Conservation (phyloP, 2,113 vertebrate genomes). For the Aptenodytes forsteri region DNA sequence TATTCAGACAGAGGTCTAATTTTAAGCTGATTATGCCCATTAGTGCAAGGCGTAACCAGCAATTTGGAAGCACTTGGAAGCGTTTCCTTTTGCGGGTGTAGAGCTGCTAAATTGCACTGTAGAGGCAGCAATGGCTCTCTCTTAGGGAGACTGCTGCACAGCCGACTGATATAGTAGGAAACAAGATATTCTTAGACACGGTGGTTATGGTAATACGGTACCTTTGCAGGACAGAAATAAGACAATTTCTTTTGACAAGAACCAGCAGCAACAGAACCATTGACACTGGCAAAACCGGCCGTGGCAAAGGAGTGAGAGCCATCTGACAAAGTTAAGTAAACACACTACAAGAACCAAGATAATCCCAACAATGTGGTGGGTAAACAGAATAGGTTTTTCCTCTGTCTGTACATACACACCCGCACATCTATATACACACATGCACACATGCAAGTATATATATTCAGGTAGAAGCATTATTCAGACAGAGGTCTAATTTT, state of each 20-base stretch:
- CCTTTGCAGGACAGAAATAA: neutral
- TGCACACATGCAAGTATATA: neutral
- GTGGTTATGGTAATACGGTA: neutral
- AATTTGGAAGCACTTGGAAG: neutral
- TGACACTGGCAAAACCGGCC: fast-evolving
- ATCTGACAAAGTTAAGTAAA: neutral
- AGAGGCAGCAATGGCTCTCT: neutral
- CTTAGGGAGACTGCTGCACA: neutral
- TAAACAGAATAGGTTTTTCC: neutral
- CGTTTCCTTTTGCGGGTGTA: neutral
- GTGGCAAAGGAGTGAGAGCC: neutral
- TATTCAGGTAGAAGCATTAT: neutral
- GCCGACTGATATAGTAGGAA: neutral
- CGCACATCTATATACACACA: neutral
- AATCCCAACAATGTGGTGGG: neutral
- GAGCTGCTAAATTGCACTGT: neutral
- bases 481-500: neutral
- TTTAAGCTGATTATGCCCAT: neutral
- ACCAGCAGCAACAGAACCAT: neutral
- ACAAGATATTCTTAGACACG: neutral
- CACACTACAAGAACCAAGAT: neutral
- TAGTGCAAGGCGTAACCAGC: neutral
- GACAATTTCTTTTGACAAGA: neutral
- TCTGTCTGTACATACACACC: neutral
- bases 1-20: neutral